phyloP scores from a whole-genome alignment of 2,888 invertebrate genomes.

The Athalia cordata region DNA sequence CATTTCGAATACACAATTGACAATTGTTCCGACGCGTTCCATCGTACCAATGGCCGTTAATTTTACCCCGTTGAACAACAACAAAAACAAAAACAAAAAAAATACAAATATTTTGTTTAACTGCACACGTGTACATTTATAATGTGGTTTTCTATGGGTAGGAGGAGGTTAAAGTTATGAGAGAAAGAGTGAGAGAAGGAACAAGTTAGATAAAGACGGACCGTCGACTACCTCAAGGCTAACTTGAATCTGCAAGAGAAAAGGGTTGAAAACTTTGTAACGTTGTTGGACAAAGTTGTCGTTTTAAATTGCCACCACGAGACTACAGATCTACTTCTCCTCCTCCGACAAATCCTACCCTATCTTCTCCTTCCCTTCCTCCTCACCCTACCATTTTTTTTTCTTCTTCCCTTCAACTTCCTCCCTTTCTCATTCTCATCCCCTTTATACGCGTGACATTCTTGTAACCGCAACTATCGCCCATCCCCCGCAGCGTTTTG shows the following conservation, averaged over 20 bases:
- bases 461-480: neutral
- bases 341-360: neutral
- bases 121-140: too few relatives aligned
- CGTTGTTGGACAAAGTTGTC: conserved; percentile 42
- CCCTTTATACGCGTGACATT: conserved; percentile 14
- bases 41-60: too few relatives aligned
- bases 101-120: too few relatives aligned
- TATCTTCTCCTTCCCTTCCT: neutral
- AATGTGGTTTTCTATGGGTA: too few relatives aligned
- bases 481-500: neutral
- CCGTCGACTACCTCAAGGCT: conserved; percentile 33
- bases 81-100: too few relatives aligned
- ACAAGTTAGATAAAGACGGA: conserved; percentile 32
- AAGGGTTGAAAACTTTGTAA: conserved; percentile 36
- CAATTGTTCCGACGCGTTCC: too few relatives aligned
- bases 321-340: conserved; percentile 32
- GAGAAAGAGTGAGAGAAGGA: conserved; percentile 31
- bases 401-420: neutral
- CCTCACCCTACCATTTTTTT: neutral
- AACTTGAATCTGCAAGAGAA: conserved; percentile 35
- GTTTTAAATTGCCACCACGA: conserved; percentile 43
- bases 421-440: neutral
- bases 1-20: too few relatives aligned
- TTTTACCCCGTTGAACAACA: too few relatives aligned
- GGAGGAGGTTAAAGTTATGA: neutral